phyloP scores from a whole-genome alignment of 2,888 invertebrate genomes.

The Cataglyphis altisquamis region DNA sequence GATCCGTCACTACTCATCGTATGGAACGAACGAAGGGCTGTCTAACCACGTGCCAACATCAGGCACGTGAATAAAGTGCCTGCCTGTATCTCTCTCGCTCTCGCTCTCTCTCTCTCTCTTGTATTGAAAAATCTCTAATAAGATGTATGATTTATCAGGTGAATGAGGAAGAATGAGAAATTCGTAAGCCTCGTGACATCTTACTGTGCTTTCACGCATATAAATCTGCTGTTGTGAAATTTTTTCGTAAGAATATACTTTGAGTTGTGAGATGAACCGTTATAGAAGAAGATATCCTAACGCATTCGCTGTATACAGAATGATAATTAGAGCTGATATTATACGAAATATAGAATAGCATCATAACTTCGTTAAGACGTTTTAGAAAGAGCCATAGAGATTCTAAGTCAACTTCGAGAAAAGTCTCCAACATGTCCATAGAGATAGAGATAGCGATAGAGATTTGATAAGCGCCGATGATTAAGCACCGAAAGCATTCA shows the following conservation, averaged over 20 bases:
- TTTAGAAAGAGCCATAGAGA: neutral
- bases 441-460: conserved; percentile 15
- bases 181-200: conserved; percentile 46
- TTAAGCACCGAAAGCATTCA: conserved; percentile 53
- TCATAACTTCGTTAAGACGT: neutral
- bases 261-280: conserved; percentile 22
- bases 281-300: neutral
- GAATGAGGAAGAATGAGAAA: conserved; percentile 47
- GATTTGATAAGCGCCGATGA: conserved; percentile 42
- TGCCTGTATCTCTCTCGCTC: neutral
- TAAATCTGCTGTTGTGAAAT: conserved; percentile 47
- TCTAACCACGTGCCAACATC: conserved; percentile 31
- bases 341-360: neutral
- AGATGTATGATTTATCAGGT: conserved; percentile 46
- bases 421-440: conserved; percentile 6
- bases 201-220: conserved; percentile 31
- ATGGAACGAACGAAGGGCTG: conserved; percentile 18
- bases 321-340: conserved; percentile 36
- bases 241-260: conserved; percentile 11
- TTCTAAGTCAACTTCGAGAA: conserved; percentile 17
- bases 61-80: conserved; percentile 10
- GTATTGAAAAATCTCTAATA: conserved; percentile 39
- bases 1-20: conserved; percentile 49
- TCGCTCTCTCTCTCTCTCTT: neutral
- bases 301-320: neutral